These are phyloP conservation scores for Siderastrea siderea DNA, from an alignment of 92 coral and sea anemone species.

Conservation along the genomic window DNA sequence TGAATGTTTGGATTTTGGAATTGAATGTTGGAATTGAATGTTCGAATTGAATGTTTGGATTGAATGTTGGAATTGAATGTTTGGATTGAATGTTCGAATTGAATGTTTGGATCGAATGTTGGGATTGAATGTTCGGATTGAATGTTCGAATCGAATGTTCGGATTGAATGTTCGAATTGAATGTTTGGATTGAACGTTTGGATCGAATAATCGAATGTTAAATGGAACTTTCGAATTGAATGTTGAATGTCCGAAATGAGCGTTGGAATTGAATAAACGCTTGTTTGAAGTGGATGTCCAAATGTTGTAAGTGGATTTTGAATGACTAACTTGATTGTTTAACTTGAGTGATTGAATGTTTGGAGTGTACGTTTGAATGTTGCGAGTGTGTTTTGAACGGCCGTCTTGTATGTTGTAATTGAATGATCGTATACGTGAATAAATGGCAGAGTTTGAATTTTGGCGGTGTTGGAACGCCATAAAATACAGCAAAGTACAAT, in stretches of 20 bases:
- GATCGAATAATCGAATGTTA: slow-evolving; percentile 7
- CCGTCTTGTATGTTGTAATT: too few species aligned
- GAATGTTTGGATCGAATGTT: neutral
- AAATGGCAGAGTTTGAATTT: too few species aligned
- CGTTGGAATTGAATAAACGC: neutral
- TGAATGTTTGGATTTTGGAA: neutral
- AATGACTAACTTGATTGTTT: neutral
- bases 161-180: neutral
- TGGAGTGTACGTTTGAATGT: too few species aligned
- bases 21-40: slow-evolving; percentile 3
- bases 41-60: neutral
- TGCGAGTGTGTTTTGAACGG: too few species aligned
- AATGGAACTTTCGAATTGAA: slow-evolving; percentile 1
- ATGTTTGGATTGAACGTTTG: neutral
- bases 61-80: slow-evolving; percentile 7
- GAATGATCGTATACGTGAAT: too few species aligned
- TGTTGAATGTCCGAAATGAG: slow-evolving; percentile 8
- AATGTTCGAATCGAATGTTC: neutral
- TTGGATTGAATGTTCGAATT: neutral
- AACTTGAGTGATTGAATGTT: too few species aligned
- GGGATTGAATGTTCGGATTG: slow-evolving; percentile 5
- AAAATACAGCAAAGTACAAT: too few species aligned
- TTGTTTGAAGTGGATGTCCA: slow-evolving; percentile 5
- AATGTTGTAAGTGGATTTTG: slow-evolving; percentile 13
- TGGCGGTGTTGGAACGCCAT: too few species aligned